A percentile compares a stretch with the other conserved stretches of the same genome.
Conservation (phyloP, 53 echinoderm and acorn worm genomes). For the Henricia sp. region DNA sequence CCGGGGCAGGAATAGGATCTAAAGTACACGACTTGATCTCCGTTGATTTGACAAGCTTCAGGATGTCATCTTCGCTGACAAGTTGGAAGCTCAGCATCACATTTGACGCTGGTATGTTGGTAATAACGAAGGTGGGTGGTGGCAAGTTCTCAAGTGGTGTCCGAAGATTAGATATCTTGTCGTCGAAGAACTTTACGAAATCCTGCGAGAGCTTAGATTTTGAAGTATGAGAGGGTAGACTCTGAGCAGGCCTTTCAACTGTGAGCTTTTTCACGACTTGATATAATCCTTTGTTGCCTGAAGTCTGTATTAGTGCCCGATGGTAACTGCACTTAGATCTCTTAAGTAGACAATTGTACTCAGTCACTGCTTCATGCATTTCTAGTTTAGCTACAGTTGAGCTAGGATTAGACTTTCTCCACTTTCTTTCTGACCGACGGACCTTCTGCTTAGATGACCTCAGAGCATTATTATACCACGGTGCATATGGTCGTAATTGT, state of each 20-base stretch:
- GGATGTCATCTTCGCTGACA: too few relatives aligned
- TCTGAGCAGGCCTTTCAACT: background rate
- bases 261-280: slow-evolving; percentile 1
- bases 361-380: background rate
- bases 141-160: too few relatives aligned
- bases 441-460: background rate
- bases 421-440: background rate
- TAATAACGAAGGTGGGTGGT: too few relatives aligned
- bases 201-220: too few relatives aligned
- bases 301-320: background rate
- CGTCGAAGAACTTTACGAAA: too few relatives aligned
- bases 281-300: background rate
- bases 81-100: too few relatives aligned
- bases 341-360: background rate
- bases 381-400: background rate
- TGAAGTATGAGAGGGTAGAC: slow-evolving; percentile 1
- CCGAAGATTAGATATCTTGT: too few relatives aligned
- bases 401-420: background rate
- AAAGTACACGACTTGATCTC: too few relatives aligned
- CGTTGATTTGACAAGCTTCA: too few relatives aligned
- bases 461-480: slow-evolving; percentile 2
- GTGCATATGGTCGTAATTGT: slow-evolving; percentile 8
- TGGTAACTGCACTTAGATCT: background rate
- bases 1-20: too few relatives aligned
- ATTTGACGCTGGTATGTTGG: too few relatives aligned